Evolutionary conservation across 2,888 invertebrate genomes (phyloP), one percentile per base, ranked within the genome.

Genomic region (Epiblema foenella): DNA sequence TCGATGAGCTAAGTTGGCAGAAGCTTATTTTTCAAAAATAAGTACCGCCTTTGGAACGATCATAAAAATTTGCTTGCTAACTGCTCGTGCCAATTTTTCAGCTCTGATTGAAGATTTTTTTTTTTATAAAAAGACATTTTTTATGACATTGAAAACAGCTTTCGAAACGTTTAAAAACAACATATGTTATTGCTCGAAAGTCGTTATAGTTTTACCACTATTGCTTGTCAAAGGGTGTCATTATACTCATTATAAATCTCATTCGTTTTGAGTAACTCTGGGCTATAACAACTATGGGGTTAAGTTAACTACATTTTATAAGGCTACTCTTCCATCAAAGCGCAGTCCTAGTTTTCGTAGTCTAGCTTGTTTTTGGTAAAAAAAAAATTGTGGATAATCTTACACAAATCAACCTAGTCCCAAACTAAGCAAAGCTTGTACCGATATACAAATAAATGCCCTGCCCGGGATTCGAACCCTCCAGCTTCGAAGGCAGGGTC

Each of bases 131-230:
- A 46, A 46, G 12, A 7, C 9, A n/a, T 57, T 24, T 20, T 9
- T 15, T 64, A 39, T 64, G 54, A 20, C 52, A 39, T 64, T 39
- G 54, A 64, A 64, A 54, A 64, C 20, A 54, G 20, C 20, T 15
- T 15, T n/a, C 0, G 24, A 17, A 46, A 17, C 17, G 17, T 62
- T 17, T 33, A 33, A 2, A 12, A 51, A 49, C 12, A 29, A 12
- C 17, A 62, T 51, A 63, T 63, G 33, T 12, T 37, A 37, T 64
- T n/a, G 39, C 39, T 64, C 10, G 20, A 20, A 64, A 29, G 1
- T 49, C 29, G n/a, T 49, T 29, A 3, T 4, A 29, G 29, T n/a
- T 56, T n/a, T n/a, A 56, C 29, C n/a, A 46, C n/a, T 46, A 46
- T 46, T 46, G n/a, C 46, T 33, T 46, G 46, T 46, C 46, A 33